phyloP scores from a whole-genome alignment of 2,113 vertebrate genomes.

The Sebastes fasciatus region DNA sequence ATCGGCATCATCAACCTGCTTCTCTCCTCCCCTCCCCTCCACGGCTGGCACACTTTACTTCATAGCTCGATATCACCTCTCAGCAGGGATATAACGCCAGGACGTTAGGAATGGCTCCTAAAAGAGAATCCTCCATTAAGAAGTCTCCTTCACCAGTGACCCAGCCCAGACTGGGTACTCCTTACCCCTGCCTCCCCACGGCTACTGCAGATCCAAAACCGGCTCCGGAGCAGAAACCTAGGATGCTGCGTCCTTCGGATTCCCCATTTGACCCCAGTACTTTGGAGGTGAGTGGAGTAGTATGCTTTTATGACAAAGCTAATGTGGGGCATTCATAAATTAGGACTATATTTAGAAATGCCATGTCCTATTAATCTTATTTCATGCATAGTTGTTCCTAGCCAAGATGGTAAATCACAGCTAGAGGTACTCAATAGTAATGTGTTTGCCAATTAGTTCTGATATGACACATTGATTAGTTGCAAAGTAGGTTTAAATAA shows the following conservation, averaged over 20 bases:
- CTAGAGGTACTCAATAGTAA: neutral
- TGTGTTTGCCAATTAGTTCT: neutral
- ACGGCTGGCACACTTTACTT: conserved; percentile 65
- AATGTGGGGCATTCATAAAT: conserved; percentile 57
- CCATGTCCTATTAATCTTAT: neutral
- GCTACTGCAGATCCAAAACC: conserved; percentile 71
- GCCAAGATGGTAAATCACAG: neutral
- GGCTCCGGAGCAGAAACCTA: conserved; percentile 76
- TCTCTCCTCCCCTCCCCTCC: conserved; percentile 17
- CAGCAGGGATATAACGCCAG: conserved; percentile 11
- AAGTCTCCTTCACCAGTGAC: conserved; percentile 78
- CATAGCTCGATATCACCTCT: conserved; percentile 33
- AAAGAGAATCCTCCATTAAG: conserved; percentile 84
- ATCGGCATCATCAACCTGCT: conserved; percentile 46
- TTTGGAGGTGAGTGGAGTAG: conserved; percentile 80
- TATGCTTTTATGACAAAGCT: conserved; percentile 24
- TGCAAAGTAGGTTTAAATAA: conserved; percentile 15
- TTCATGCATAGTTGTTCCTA: neutral
- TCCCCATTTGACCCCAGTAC: conserved; percentile 84
- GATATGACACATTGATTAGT: neutral
- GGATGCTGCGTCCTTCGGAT: conserved; percentile 83
- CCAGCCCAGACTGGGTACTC: conserved; percentile 81
- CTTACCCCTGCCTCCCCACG: conserved; percentile 77
- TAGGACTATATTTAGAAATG: neutral
- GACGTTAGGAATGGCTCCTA: conserved; percentile 77